These are phyloP conservation scores for Mormyrus proboscirostris DNA, from an alignment of 2,797 vertebrate species.

Conservation along the genomic window DNA sequence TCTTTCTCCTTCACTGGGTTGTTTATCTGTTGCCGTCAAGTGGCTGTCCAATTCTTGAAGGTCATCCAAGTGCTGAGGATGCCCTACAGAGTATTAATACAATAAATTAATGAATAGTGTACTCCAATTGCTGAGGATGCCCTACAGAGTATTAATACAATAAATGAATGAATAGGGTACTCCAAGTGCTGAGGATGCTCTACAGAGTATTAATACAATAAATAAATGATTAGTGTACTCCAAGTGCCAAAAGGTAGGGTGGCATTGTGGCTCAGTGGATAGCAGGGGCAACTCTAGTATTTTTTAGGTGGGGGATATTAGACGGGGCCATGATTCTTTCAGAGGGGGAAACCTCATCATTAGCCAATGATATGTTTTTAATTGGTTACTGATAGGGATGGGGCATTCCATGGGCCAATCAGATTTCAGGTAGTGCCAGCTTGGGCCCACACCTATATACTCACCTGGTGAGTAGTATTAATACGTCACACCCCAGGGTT, in stretches of 20 bases:
- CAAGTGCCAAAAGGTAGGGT: background rate
- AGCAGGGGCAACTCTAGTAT: background rate
- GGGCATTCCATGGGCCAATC: background rate
- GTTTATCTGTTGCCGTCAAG: conserved; percentile 25
- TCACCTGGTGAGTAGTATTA: background rate
- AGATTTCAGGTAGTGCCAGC: background rate
- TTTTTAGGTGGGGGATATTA: background rate
- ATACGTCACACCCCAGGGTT: background rate
- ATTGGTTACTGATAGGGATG: background rate
- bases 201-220: background rate
- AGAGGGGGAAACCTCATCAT: background rate
- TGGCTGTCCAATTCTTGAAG: conserved; percentile 27
- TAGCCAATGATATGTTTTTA: background rate
- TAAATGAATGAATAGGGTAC: background rate
- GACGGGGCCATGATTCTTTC: background rate
- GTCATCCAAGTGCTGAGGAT: conserved; percentile 22
- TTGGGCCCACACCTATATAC: background rate
- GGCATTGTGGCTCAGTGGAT: background rate
- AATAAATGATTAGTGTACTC: background rate
- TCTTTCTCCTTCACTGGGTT: conserved; percentile 64
- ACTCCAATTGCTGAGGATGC: background rate
- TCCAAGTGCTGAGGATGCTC: conserved; percentile 16
- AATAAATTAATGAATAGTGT: background rate
- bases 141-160: background rate
- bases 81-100: background rate